A percentile compares a stretch with the other conserved stretches of the same genome.
These are phyloP conservation scores for Silurus asotus DNA, from an alignment of 2,113 vertebrate species.

Conservation along the genomic window DNA sequence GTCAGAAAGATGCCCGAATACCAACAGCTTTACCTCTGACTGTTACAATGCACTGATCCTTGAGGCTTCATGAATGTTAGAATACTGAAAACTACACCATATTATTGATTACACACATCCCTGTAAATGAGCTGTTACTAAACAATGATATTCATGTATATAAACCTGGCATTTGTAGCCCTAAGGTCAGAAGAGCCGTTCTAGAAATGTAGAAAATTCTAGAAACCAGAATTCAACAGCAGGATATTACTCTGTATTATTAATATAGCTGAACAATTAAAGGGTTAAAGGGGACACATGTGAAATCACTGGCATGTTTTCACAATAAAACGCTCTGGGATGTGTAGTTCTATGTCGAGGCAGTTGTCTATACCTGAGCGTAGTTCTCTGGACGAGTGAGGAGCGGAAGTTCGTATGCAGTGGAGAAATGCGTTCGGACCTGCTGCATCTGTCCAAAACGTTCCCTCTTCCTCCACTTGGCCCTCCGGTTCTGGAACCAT, in stretches of 20 bases:
- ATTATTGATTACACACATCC: neutral
- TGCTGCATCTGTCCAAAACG: conserved; percentile 99
- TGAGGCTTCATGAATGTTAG: neutral
- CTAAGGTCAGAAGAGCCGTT: neutral
- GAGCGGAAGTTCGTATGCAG: conserved; percentile 91
- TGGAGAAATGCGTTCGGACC: conserved; percentile 96
- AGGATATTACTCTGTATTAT: neutral
- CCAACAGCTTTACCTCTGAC: neutral
- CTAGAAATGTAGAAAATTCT: neutral
- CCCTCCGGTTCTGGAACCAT: conserved; percentile 98
- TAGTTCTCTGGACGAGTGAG: conserved; percentile 95
- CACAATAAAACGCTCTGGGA: neutral
- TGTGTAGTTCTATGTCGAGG: neutral
- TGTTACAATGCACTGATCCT: neutral
- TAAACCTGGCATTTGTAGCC: neutral
- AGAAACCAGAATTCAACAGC: neutral
- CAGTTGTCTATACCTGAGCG: conserved; percentile 80
- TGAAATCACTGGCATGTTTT: no score
- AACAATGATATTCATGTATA: neutral
- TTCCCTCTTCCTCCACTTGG: conserved; percentile 97
- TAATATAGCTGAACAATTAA: neutral
- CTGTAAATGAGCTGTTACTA: neutral
- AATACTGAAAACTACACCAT: neutral
- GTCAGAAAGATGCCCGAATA: neutral
- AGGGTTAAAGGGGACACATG: neutral